These are phyloP conservation scores for Egretta garzetta DNA, from an alignment of 2,113 vertebrate species.

Conservation along the genomic window DNA sequence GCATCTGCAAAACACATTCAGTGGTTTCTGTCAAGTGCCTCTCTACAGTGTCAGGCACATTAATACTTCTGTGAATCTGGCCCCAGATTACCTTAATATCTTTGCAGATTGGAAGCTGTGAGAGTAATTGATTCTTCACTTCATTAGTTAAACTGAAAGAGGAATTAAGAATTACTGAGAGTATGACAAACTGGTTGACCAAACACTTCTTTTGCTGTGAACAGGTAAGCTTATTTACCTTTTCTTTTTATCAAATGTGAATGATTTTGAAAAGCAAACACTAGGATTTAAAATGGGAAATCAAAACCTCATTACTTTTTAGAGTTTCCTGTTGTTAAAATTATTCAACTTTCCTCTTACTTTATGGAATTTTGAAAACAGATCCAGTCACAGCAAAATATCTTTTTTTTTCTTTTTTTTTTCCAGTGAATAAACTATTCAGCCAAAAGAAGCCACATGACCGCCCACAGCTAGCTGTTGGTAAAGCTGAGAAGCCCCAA, in stretches of 20 bases:
- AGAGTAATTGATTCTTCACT: slow-evolving; percentile 60
- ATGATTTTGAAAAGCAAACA: neutral
- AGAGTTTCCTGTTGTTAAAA: neutral
- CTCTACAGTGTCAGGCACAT: neutral
- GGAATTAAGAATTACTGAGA: slow-evolving; percentile 29
- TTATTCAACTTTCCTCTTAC: neutral
- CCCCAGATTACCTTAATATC: slow-evolving; percentile 30
- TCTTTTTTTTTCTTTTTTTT: neutral
- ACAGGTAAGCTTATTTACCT: slow-evolving; percentile 16
- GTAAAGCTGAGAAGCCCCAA: neutral
- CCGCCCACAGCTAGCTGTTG: neutral
- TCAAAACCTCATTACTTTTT: slow-evolving; percentile 10
- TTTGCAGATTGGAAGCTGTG: slow-evolving; percentile 42
- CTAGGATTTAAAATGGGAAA: neutral
- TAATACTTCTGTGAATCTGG: neutral
- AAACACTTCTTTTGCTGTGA: neutral
- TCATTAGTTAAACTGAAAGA: slow-evolving; percentile 58
- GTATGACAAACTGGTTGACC: neutral
- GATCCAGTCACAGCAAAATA: neutral
- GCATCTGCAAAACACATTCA: neutral
- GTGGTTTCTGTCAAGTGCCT: neutral
- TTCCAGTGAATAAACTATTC: neutral
- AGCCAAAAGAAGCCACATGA: neutral
- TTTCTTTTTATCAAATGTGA: neutral
- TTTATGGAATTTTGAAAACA: neutral